Evolutionary conservation across 2,888 invertebrate species (phyloP), one percentile per base, ranked within the genome.

Genomic region (Tetropium fuscum): DNA sequence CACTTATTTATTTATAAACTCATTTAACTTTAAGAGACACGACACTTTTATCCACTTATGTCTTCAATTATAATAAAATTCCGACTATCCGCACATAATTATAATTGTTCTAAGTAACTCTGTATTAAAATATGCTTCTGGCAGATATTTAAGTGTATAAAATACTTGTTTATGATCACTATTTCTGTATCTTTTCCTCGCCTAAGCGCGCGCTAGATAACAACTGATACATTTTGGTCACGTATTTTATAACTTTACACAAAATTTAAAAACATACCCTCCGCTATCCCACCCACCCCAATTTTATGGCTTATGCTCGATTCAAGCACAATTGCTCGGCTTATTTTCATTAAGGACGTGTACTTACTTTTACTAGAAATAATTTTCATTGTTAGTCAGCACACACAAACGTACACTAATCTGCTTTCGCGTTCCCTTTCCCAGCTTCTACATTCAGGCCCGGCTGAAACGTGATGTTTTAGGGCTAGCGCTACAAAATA

Each of bases 381-480:
- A 47, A 47, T 47, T 32, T 47, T 47, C 48, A 48, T 48, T 48
- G 48, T 48, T 48, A 48, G 48, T 34, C 48, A 48, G 48, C 36
- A 36, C 48, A 36, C 48, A 48, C 48, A 48, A 36, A 36, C 48
- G 48, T 36, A 36, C 36, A 25, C 36, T 48, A 48, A 48, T 48
- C 48, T 48, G 48, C 36, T 48, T 48, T 36, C 38, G 48, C 48
- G 48, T 36, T 48, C 48, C 48, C 22, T 48, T 47, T 36, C 32
- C 36, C 48, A 13, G 19, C 22, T 48, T 48, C 36, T 34, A 48
- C 36, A 48, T 48, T 48, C 22, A 48, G 34, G 47, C 19, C 22
- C 47, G 19, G 19, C 8, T 22, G 48, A 34, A 20, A 48, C 48
- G 48, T 48, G 48, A 48, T 36, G 48, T 38, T 48, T 48, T 48